Percentiles rank a stretch among this genome's conserved stretches.
Evolutionary conservation across 2,888 invertebrate species (phyloP).

Genomic region (Azorinus chamasolen): DNA sequence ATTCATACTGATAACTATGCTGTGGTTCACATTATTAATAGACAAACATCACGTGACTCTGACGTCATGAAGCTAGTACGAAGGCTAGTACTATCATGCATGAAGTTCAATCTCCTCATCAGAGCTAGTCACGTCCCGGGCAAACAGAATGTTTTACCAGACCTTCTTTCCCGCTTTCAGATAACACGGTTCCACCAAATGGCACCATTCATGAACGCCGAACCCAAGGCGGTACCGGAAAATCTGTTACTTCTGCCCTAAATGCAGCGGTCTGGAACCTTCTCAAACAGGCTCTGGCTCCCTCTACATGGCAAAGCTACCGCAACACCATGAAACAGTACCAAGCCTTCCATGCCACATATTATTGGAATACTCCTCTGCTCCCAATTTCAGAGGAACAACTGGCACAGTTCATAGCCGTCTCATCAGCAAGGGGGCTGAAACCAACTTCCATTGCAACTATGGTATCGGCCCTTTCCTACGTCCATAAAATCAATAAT

Average conservation of each 20-base stretch:
- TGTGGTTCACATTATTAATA: slow-evolving; percentile 53
- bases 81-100: slow-evolving; percentile 26
- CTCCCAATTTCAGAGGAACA: too few relatives aligned
- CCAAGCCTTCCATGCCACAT: too few relatives aligned
- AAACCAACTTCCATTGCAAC: too few relatives aligned
- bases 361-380: slow-evolving; percentile 6
- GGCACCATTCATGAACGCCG: slow-evolving; percentile 20
- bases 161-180: slow-evolving; percentile 41
- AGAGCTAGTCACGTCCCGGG: slow-evolving; percentile 43
- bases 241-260: neutral
- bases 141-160: slow-evolving; percentile 32
- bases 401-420: too few relatives aligned
- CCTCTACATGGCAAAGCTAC: neutral
- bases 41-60: slow-evolving; percentile 30
- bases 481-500: too few relatives aligned
- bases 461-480: too few relatives aligned
- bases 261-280: neutral
- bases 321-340: too few relatives aligned
- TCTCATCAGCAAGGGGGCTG: too few relatives aligned
- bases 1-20: slow-evolving; percentile 54
- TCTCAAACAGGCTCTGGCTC: neutral
- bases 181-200: slow-evolving; percentile 14
- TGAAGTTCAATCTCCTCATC: slow-evolving; percentile 47
- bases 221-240: slow-evolving; percentile 2
- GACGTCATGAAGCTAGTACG: slow-evolving; percentile 38